Percentiles rank a stretch among this genome's conserved stretches.
These are phyloP conservation scores for Anaspis maculata DNA, from an alignment of 2,888 invertebrate species.

Conservation along the genomic window DNA sequence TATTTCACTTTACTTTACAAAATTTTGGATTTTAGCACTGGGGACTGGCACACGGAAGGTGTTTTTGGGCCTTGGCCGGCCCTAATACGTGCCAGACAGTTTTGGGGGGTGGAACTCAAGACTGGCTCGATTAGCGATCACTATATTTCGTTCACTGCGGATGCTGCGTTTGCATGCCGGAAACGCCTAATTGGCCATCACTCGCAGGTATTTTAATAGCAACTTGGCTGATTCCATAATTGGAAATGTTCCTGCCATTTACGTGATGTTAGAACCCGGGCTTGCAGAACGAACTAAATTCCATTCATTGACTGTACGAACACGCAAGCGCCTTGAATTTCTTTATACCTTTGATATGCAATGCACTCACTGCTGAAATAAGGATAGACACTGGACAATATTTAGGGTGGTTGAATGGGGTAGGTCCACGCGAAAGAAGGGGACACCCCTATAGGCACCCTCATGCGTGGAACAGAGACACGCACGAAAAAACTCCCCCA, in stretches of 20 bases:
- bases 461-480: no score
- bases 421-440: not conserved
- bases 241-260: not conserved
- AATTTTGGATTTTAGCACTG: no score
- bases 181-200: not conserved
- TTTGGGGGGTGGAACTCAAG: no score
- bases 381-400: not conserved
- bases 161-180: not conserved
- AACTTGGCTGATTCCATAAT: slow-evolving; percentile 1
- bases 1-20: not conserved
- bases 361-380: not conserved
- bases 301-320: slow-evolving; percentile 19
- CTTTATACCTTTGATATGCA: not conserved
- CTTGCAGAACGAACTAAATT: slow-evolving; percentile 7
- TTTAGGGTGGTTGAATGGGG: not conserved
- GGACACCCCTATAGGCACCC: no score
- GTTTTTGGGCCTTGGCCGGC: no score
- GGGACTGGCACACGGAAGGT: no score
- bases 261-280: slow-evolving; percentile 5
- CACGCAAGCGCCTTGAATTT: slow-evolving; percentile 15
- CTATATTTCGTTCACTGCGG: not conserved
- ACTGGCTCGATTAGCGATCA: no score
- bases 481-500: no score
- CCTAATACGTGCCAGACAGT: no score
- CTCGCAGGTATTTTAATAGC: not conserved